Base-by-base conservation (phyloP, 1,140 invertebrate species). In the Littorina saxatilis region DNA sequence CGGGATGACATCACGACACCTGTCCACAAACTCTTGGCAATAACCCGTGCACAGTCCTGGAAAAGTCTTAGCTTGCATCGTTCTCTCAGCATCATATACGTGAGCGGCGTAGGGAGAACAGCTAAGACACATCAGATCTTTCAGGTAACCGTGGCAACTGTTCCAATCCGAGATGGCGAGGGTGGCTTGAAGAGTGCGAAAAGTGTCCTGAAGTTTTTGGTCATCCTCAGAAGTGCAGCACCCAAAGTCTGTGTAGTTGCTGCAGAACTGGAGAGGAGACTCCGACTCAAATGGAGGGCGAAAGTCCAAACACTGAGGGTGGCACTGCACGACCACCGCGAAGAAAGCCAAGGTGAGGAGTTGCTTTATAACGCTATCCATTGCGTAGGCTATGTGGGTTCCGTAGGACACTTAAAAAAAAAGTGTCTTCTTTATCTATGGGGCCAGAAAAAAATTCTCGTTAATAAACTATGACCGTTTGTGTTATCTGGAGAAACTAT, bases 281-380 rank as follows among this genome's bases (percentile, higher is more conserved):
- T 79, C 55, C 0, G 87, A 40, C 40, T 86, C 37, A 74, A 91
- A 92, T 11, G 91, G 91, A 2, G 91, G 87, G 68, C 83, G 75
- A 40, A 84, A 90, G 72, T 92, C 91, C 32, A 91, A 74, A 82
- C 91, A 92, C 80, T 91, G 90, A 3, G 91, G 91, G 78, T 91
- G 90, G 3, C 84, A 17, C 1, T 27, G 13, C 0, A 58, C 1
- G 4, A 72, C 32, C 3, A 37, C 32, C 27, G 39, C 58, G 11
- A 35, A 15, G 5, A 77, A 23, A n/a, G 35, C 50, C 9, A 82
- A 4, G 0, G 23, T 70, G 27, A 15, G 13, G 37, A 78, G 3
- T 7, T 3, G 7, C 3, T 15, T 17, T 3, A 4, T n/a, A n/a
- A 47, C 37, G n/a, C 2, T 23, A 35, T 20, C 74, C 74, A 77